Base-by-base conservation (phyloP, 2,888 invertebrate species). In the Monopis laevigella region DNA sequence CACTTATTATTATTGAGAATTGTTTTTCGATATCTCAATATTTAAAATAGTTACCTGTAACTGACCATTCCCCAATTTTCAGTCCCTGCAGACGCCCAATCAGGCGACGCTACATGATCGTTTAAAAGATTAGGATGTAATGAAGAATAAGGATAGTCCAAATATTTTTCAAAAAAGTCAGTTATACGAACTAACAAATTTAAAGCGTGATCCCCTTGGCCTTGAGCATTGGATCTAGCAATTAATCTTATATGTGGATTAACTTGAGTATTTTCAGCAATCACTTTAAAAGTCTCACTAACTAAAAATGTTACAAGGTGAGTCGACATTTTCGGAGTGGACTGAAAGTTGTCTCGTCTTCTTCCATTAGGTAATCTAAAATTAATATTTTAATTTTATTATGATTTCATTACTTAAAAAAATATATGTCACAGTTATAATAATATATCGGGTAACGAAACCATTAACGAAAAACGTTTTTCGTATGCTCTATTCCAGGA, bases 281-380 rank as follows among this genome's bases (percentile, higher is more conserved):
- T 67, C 1, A 75, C 69, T 48, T 51, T 48, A 46, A 80, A 78
- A 1, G 65, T 58, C 46, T 80, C 80, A 43, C 80, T 80, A 14
- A 96, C 87, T 0, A 93, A 83, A 59, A 96, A 88, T 0, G 94
- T 95, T 1, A 95, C 85, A 3, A 95, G 74, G 56, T 96, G 96
- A 0, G 93, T 88, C 2, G 92, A 90, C 90, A 94, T 93, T 42
- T 58, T 62, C 0, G 87, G 87, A 0, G 87, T 86, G 28, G 73
- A 61, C 11, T 65, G 49, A 54, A 86, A 88, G 19, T 64, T 53
- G 10, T 65, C 64, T 13, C 50, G 53, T 4, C 56, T 47, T 2
- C 72, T 64, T 18, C 46, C 44, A n/a, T 51, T 46, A 0, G 41
- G 30, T 4, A 56, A 32, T 12, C 30, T 30, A 30, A 30, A 30